These are phyloP conservation scores for Epinotia nisella DNA, from an alignment of 2,888 invertebrate genomes.

Conservation along the genomic window DNA sequence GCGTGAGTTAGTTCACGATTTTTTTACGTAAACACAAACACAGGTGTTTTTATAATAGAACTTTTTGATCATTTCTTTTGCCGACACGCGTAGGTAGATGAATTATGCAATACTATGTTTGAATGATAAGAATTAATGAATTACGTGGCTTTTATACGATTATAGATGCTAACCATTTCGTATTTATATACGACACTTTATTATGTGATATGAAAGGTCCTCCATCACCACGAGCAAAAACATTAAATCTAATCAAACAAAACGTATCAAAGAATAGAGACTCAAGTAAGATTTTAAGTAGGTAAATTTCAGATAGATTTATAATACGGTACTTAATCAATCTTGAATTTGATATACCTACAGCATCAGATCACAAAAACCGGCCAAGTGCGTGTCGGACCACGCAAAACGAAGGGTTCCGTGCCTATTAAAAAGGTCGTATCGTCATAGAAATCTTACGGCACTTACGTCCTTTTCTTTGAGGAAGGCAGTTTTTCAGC, in stretches of 20 bases:
- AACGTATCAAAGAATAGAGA: not conserved
- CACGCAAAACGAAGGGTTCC: too few relatives aligned
- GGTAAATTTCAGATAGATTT: not conserved
- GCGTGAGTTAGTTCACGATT: constrained; percentile 54
- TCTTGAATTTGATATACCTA: not conserved
- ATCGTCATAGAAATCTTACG: too few relatives aligned
- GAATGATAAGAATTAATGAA: constrained; percentile 20
- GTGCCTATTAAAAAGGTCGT: too few relatives aligned
- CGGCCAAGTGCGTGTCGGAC: too few relatives aligned
- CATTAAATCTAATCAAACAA: not conserved
- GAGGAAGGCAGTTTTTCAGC: too few relatives aligned
- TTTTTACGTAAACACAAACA: constrained; percentile 23
- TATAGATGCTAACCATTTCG: not conserved
- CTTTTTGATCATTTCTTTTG: constrained; percentile 14
- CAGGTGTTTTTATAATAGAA: constrained; percentile 19
- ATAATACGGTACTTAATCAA: not conserved
- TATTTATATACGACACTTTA: too few relatives aligned
- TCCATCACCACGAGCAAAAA: not conserved
- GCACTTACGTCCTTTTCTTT: too few relatives aligned
- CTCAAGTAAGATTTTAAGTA: not conserved
- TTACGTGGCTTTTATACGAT: constrained; percentile 5
- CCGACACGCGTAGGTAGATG: not conserved
- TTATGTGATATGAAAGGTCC: too few relatives aligned
- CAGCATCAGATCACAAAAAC: not conserved
- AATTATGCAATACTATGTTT: not conserved